Base-by-base conservation (phyloP, 2,113 vertebrate genomes). In the Lophotis ruficrista region DNA sequence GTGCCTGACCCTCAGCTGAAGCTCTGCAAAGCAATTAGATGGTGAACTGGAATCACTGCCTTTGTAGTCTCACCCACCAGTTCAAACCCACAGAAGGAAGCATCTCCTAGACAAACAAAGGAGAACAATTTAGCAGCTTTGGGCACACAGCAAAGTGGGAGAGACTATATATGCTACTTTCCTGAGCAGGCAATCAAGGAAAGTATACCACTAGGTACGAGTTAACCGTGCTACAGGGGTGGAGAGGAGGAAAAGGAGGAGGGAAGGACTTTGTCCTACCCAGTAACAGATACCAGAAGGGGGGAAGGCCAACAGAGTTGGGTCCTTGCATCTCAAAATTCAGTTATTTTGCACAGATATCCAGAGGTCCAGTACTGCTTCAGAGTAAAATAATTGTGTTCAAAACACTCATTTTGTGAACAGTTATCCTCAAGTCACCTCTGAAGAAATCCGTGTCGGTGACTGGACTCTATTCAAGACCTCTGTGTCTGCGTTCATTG, bases 11-110 rank as follows among this genome's bases (percentile, higher is more conserved):
- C 76, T 76, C 56, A 1, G 14, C 21, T 83, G 76, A 93, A 81
- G 79, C 56, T 86, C 75, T 81, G 71, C 54, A 90, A 86, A 86
- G 89, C 64, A 93, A 94, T 94, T 87, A 73, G 3, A 33, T 13
- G 18, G 47, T 54, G 87, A 58, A 53, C 83, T 83, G 69, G 89
- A 88, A 88, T 80, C 54, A 35, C 22, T 72, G n/a, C 9, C 37
- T 56, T 53, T 50, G 85, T 4, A 76, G 17, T 9, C 62, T 53
- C 88, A 61, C 31, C 60, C 51, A 38, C 6, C 71, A 48, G 38
- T 79, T 85, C 66, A 82, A 79, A 75, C 7, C 14, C 76, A 50
- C 27, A 50, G 54, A 88, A 76, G 9, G 72, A 82, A 79, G 47
- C 47, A 41, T 77, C 56, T 68, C 56, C 86, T 62, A 81, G 80